phyloP scores from a whole-genome alignment of 2,888 invertebrate species.

The Cynaeus angustus region DNA sequence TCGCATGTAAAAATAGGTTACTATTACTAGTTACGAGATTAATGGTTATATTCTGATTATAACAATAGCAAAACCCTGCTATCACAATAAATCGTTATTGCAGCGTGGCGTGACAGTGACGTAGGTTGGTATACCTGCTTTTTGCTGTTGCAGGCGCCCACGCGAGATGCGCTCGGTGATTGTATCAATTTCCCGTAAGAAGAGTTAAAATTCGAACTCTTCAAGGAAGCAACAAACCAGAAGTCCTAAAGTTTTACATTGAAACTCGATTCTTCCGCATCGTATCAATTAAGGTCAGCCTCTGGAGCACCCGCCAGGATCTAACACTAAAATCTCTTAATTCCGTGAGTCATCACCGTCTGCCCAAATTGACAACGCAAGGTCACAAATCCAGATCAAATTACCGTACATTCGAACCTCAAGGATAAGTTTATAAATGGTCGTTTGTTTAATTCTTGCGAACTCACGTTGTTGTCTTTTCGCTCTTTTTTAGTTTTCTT shows the following conservation, averaged over 20 bases:
- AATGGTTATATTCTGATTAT: neutral
- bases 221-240: too few relatives aligned
- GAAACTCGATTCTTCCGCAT: too few relatives aligned
- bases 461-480: neutral
- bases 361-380: constrained; percentile 15
- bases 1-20: neutral
- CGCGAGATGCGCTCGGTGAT: neutral
- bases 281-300: too few relatives aligned
- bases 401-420: constrained; percentile 12
- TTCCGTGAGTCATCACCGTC: constrained; percentile 12
- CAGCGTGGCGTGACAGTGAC: constrained; percentile 2
- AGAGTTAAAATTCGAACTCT: too few relatives aligned
- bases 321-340: neutral
- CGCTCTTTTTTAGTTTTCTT: constrained; percentile 3
- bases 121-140: neutral
- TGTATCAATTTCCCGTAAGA: too few relatives aligned
- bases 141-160: neutral
- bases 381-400: constrained; percentile 3
- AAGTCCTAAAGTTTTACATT: too few relatives aligned
- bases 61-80: neutral
- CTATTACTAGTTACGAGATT: neutral
- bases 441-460: too few relatives aligned
- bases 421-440: neutral
- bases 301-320: neutral
- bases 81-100: neutral